Conservation (phyloP, 1,140 invertebrate species). For the Platyscapa corneri region DNA sequence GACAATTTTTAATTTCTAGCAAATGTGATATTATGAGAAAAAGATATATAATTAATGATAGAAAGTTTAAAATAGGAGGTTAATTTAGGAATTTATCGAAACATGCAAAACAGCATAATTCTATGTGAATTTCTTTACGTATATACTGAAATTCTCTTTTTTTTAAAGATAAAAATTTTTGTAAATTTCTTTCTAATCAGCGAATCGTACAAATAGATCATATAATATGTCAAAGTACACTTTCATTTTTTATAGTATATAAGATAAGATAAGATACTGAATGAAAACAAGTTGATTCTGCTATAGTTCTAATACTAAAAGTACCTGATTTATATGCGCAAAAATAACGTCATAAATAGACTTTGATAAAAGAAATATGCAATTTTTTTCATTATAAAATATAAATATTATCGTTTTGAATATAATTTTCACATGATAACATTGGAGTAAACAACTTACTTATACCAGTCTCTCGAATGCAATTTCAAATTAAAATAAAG, state of each 20-base stretch:
- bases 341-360: background rate
- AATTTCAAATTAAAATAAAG: background rate
- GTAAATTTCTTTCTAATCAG: background rate
- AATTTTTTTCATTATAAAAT: too few relatives aligned
- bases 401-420: background rate
- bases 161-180: background rate
- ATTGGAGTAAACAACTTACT: background rate
- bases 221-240: background rate
- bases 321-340: too few relatives aligned
- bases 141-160: background rate
- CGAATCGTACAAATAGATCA: background rate
- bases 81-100: too few relatives aligned
- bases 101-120: too few relatives aligned
- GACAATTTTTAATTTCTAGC: too few relatives aligned
- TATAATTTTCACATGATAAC: background rate
- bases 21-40: too few relatives aligned
- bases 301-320: background rate
- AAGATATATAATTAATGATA: too few relatives aligned
- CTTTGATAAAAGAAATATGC: background rate
- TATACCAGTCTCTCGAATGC: background rate
- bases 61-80: too few relatives aligned
- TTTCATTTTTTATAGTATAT: background rate
- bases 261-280: background rate
- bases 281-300: background rate
- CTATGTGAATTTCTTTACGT: too few relatives aligned